phyloP scores from a whole-genome alignment of 2,113 vertebrate genomes.

The Ailuropoda melanoleuca region DNA sequence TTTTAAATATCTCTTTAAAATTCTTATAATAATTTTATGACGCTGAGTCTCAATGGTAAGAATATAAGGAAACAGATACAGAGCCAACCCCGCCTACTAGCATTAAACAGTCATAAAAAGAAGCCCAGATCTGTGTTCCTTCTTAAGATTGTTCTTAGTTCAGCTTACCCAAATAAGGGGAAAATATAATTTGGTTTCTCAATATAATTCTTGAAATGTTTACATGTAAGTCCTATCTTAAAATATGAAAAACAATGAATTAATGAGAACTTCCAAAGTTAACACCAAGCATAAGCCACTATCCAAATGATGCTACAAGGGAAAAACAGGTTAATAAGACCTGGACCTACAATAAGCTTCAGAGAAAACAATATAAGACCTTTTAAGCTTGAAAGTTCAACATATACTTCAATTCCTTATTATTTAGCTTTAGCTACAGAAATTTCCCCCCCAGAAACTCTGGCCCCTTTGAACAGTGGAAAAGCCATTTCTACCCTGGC shows the following conservation, averaged over 20 bases:
- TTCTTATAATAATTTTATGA: neutral
- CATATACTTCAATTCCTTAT: neutral
- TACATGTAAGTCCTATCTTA: neutral
- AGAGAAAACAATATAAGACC: neutral
- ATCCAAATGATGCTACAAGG: neutral
- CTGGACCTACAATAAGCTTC: neutral
- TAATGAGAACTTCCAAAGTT: constrained; percentile 20
- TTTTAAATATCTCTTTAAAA: neutral
- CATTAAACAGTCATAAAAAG: neutral
- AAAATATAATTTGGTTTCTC: constrained; percentile 24
- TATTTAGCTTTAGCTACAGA: constrained; percentile 19
- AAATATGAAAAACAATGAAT: constrained; percentile 26
- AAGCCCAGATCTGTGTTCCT: neutral
- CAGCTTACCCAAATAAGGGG: neutral
- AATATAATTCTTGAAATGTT: constrained; percentile 20
- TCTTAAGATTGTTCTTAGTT: neutral
- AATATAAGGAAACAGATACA: neutral
- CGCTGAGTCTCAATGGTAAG: neutral
- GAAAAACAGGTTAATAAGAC: neutral
- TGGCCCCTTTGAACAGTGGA: constrained; percentile 60
- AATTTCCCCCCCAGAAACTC: neutral
- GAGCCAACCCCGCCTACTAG: neutral
- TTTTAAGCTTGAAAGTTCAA: constrained; percentile 48
- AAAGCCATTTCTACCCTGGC: constrained; percentile 60
- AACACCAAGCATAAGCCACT: constrained; percentile 4